Base-by-base conservation (phyloP, 2,113 vertebrate genomes). In the Nyctereutes procyonoides region DNA sequence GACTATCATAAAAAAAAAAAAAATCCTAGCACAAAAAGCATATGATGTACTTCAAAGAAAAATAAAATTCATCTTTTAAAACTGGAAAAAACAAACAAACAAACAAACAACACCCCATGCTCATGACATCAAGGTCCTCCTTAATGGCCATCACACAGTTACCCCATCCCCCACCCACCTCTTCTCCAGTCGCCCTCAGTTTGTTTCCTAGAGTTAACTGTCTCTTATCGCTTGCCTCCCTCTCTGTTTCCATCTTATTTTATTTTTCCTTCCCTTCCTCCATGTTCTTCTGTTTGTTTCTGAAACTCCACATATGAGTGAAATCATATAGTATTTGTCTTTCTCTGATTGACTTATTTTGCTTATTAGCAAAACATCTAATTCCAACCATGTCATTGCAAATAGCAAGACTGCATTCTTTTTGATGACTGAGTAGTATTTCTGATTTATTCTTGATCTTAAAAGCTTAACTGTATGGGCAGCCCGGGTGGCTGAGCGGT, bases 401-500 rank as follows among this genome's bases (percentile, higher is more conserved):
- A 69, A 69, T 69, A 32, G 67, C 67, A 69, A n/a, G 67, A 69
- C 19, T 69, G n/a, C 17, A 69, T 19, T 69, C 67, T 35, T 69
- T 67, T 69, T 69, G 67, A 69, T 35, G 32, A 32, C 32, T 69
- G 32, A 69, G 32, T 3, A 69, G 19, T 69, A 69, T n/a, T 79
- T 96, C 79, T 96, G 89, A 95, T 32, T 76, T 76, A 76, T 48
- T 60, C 80, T n/a, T 56, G 30, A 85, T 55, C 56, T 93, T 67
- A 65, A 60, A 88, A 93, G 69, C 14, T 58, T 74, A 91, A 95
- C 56, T 84, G 58, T 83, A 43, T 43, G 43, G 43, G 43, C 43
- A 43, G 43, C 43, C 43, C 1, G 6, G 38, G 43, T 43, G 5
- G 43, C 43, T 43, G 6, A 43, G 43, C 6, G 7, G 43, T 43